A percentile compares a stretch with the other conserved stretches of the same genome.
phyloP scores from a whole-genome alignment of 1,140 invertebrate species.

The Acromyrmex echinatior region DNA sequence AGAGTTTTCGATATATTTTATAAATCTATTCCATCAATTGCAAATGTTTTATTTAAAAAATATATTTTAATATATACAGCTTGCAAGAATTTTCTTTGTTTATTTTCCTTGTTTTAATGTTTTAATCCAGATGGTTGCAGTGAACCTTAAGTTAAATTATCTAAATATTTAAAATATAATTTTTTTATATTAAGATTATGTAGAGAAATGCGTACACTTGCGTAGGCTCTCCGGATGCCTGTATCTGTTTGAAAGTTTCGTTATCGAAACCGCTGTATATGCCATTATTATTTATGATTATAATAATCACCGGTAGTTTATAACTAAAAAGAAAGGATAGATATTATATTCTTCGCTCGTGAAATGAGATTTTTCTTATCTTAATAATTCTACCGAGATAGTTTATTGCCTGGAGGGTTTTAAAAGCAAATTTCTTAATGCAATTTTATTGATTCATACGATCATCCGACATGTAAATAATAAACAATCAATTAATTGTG shows the following conservation, averaged over 20 bases:
- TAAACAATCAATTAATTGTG: too few relatives aligned
- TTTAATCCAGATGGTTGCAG: too few relatives aligned
- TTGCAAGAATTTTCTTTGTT: too few relatives aligned
- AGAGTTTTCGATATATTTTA: too few relatives aligned
- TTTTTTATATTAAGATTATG: conserved; percentile 53
- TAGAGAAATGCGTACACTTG: conserved; percentile 87
- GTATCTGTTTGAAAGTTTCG: conserved; percentile 91
- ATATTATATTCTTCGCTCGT: conserved; percentile 2
- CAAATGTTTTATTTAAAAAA: too few relatives aligned
- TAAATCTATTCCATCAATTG: too few relatives aligned
- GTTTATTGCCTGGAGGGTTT: too few relatives aligned
- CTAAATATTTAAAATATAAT: neutral
- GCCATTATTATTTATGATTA: conserved; percentile 98
- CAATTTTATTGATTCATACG: too few relatives aligned
- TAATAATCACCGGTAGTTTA: conserved; percentile 95
- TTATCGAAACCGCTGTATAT: conserved; percentile 95
- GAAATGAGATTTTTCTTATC: neutral
- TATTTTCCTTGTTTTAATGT: too few relatives aligned
- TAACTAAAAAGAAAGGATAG: conserved; percentile 89
- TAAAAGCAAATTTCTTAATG: too few relatives aligned
- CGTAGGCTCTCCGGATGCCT: conserved; percentile 88
- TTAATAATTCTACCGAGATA: neutral
- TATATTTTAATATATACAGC: too few relatives aligned
- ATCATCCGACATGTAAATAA: too few relatives aligned
- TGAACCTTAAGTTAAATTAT: neutral